Base-by-base conservation (phyloP, 2,888 invertebrate species). In the Aleiodes alternator region DNA sequence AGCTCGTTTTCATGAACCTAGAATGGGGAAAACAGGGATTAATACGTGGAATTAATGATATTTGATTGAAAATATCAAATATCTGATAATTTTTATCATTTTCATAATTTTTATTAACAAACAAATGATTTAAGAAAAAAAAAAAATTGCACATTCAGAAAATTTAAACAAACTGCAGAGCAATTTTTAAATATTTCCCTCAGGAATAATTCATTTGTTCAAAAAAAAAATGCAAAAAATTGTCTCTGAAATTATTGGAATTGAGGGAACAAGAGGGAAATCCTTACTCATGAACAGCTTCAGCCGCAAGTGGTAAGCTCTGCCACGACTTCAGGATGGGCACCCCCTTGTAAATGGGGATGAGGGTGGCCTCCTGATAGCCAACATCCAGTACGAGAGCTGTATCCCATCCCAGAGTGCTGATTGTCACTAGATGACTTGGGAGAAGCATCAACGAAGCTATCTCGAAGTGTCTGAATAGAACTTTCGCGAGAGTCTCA, bases 401-500 rank as follows among this genome's bases (percentile, higher is more conserved):
- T 1, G 95, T 95, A 70, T 94, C 93, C 11, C 95, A 91, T 69
- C 96, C 98, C 80, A 98, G 92, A 0, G 97, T 95, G 69, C 96
- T 93, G 16, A 97, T 92, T 31, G 95, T 92, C 76, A 97, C 94
- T 68, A 98, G 92, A 88, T 98, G 97, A 11, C 94, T 93, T 66
- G 98, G 97, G 43, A 97, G 93, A 91, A 96, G 95, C 84, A 95
- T 90, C 70, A 96, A 91, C 0, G 84, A 89, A 82, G 85, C 90
- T 87, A 96, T 96, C 92, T 98, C 98, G 90, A 96, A 98, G 88
- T 98, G 98, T 73, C 93, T 92, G 87, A 97, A 98, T n/a, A 98
- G 90, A 23, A 97, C 97, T 88, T 95, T 95, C 0, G 98, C 98
- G 9, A 99, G 90, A 0, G 95, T 95, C 85, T 98, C 96, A 76